Percentiles rank a stretch among this genome's conserved stretches.
phyloP scores from a whole-genome alignment of 92 coral and sea anemone species.

The Epizoanthus illoricatus region DNA sequence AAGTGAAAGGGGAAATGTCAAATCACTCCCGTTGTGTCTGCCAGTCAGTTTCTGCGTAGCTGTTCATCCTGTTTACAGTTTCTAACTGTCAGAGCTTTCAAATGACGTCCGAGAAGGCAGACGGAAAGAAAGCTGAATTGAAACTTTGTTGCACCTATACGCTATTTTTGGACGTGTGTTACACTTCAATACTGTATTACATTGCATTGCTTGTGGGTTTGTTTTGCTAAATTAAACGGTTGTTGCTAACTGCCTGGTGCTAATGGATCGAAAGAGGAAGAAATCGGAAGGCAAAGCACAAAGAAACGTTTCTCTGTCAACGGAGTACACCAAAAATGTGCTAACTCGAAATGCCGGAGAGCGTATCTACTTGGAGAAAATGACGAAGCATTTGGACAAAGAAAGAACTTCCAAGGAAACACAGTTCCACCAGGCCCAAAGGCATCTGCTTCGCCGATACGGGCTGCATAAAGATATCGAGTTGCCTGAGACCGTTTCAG shows the following conservation, averaged over 20 bases:
- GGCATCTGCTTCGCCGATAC: slow-evolving; percentile 49
- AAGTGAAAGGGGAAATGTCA: not conserved
- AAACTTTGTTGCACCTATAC: not conserved
- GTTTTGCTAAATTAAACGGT: no score
- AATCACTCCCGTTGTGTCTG: not conserved
- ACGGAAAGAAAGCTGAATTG: not conserved
- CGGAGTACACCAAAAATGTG: slow-evolving; percentile 48
- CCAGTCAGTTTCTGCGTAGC: not conserved
- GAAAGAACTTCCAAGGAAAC: slow-evolving; percentile 57
- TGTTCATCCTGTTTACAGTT: not conserved
- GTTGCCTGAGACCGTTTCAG: not conserved
- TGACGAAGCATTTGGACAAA: slow-evolving; percentile 62
- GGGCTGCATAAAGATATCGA: slow-evolving; percentile 36
- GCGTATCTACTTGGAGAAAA: slow-evolving; percentile 51
- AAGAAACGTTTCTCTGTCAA: slow-evolving; percentile 22
- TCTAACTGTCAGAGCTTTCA: no score
- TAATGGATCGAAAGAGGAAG: not conserved
- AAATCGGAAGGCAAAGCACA: slow-evolving; percentile 7
- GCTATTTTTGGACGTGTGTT: not conserved
- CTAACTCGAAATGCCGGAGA: slow-evolving; percentile 67
- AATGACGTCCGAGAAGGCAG: no score
- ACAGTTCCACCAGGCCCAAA: slow-evolving; percentile 49
- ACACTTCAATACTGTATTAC: no score
- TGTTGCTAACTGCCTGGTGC: no score
- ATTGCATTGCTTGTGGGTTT: no score